Percentiles rank a stretch among this genome's conserved stretches.
Conservation (phyloP, 2,797 vertebrate genomes). For the Acrossocheilus wenchowensis region DNA sequence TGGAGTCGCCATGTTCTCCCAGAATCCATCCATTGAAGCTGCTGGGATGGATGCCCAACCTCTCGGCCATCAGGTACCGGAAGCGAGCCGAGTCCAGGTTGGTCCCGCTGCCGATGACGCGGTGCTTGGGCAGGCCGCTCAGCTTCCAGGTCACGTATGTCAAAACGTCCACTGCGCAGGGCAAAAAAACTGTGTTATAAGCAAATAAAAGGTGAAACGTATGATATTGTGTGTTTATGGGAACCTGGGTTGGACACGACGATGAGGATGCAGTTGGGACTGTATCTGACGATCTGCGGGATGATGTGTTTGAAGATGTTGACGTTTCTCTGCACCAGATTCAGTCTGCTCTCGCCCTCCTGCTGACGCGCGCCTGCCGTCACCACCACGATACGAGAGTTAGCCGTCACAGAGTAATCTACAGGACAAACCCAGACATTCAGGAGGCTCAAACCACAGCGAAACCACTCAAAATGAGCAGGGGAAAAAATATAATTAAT, state of each 20-base stretch:
- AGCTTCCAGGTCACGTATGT: slow-evolving; percentile 98
- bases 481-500: too few species aligned
- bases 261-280: slow-evolving; percentile 89
- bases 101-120: slow-evolving; percentile 95
- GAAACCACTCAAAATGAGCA: neutral
- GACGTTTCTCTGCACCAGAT: slow-evolving; percentile 96
- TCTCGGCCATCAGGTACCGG: slow-evolving; percentile 90
- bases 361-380: slow-evolving; percentile 96
- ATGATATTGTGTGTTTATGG: neutral
- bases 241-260: slow-evolving; percentile 97
- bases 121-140: slow-evolving; percentile 93
- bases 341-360: slow-evolving; percentile 94
- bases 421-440: neutral
- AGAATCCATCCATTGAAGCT: slow-evolving; percentile 95
- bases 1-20: slow-evolving; percentile 96
- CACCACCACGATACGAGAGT: slow-evolving; percentile 93
- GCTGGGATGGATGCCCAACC: slow-evolving; percentile 87
- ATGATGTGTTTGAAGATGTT: slow-evolving; percentile 95
- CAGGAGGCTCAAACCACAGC: neutral
- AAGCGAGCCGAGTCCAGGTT: slow-evolving; percentile 97
- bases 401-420: slow-evolving; percentile 93
- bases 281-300: slow-evolving; percentile 92
- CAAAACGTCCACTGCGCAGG: slow-evolving; percentile 88
- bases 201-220: too few species aligned
- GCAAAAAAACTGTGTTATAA: neutral